These are phyloP conservation scores for Ornithoptera alexandrae DNA, from an alignment of 2,888 invertebrate genomes.

Conservation along the genomic window DNA sequence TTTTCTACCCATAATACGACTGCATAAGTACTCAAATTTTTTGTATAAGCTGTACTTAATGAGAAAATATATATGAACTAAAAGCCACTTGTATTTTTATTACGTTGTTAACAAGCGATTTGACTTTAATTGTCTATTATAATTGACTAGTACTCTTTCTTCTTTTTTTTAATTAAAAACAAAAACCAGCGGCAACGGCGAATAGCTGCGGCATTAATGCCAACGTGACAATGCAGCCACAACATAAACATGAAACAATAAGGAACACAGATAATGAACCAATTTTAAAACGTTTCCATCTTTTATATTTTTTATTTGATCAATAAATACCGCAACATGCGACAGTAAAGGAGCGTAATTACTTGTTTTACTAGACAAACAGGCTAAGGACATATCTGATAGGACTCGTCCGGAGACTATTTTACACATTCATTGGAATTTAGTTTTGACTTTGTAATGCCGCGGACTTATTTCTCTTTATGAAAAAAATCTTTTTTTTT, in stretches of 20 bases:
- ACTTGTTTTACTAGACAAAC: slow-evolving; percentile 28
- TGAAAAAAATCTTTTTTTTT: slow-evolving; percentile 10
- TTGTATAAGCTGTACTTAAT: too few species aligned
- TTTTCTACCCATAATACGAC: too few species aligned
- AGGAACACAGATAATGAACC: slow-evolving; percentile 29
- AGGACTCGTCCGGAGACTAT: slow-evolving; percentile 11
- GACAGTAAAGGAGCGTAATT: slow-evolving; percentile 21
- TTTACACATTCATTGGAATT: slow-evolving; percentile 28
- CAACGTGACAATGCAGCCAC: slow-evolving; percentile 10
- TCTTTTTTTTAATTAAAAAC: slow-evolving; percentile 9
- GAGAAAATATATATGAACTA: too few species aligned
- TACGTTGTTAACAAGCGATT: slow-evolving; percentile 7
- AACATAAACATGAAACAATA: slow-evolving; percentile 25
- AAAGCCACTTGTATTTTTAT: too few species aligned
- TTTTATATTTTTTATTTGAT: slow-evolving; percentile 15
- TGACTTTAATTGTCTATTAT: slow-evolving; percentile 14
- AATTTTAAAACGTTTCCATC: slow-evolving; percentile 29
- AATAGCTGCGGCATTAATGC: slow-evolving; percentile 11
- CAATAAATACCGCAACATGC: slow-evolving; percentile 25
- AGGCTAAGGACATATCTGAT: slow-evolving; percentile 21
- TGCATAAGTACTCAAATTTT: too few species aligned
- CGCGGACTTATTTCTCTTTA: slow-evolving; percentile 21
- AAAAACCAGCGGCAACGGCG: background rate
- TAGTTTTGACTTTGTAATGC: slow-evolving; percentile 27
- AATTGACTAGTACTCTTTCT: background rate